These are phyloP conservation scores for Podargus strigoides DNA, from an alignment of 2,797 vertebrate species.

Conservation along the genomic window DNA sequence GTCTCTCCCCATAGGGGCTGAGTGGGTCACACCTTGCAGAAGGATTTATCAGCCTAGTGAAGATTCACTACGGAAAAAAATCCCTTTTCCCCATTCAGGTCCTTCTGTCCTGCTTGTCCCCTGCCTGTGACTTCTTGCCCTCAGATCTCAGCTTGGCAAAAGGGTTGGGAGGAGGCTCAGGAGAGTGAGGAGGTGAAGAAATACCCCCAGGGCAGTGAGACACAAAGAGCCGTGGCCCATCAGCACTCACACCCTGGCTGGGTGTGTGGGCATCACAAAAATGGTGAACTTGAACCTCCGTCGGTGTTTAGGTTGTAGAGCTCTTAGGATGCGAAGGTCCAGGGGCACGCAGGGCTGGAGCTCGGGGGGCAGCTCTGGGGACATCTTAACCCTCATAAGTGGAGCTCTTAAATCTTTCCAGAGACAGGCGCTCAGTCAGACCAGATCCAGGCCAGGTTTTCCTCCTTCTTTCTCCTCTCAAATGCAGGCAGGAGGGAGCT, in stretches of 20 bases:
- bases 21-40: neutral
- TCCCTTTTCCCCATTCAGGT: rapidly evolving
- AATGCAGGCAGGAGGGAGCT: neutral
- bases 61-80: neutral
- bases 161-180: neutral
- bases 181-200: neutral
- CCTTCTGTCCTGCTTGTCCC: neutral
- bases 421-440: neutral
- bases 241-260: neutral
- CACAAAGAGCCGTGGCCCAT: neutral
- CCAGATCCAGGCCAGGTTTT: constrained; percentile 37
- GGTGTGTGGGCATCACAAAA: neutral
- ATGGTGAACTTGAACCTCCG: neutral
- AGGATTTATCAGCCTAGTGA: neutral
- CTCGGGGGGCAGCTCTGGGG: neutral
- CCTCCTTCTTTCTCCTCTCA: neutral
- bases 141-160: neutral
- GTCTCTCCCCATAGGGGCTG: rapidly evolving
- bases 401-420: neutral
- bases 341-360: no score
- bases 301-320: neutral
- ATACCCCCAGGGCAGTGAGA: neutral
- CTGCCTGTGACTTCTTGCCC: neutral
- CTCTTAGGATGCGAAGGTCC: neutral
- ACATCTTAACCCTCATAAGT: rapidly evolving